These are phyloP conservation scores for Meda fulgida DNA, from an alignment of 2,797 vertebrate species.

Conservation along the genomic window DNA sequence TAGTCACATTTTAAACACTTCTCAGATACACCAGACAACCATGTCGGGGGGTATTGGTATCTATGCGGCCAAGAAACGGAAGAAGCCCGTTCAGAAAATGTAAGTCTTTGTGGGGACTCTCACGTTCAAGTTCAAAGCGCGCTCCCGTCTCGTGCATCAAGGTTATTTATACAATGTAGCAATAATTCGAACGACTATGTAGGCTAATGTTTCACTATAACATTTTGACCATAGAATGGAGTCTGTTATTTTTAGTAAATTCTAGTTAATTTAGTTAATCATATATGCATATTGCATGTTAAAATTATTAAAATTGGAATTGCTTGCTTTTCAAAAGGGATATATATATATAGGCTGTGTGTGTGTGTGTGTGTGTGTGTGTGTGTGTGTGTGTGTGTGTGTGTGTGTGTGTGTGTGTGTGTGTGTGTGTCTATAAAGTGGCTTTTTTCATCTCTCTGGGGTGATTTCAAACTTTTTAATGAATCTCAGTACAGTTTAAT, in stretches of 20 bases:
- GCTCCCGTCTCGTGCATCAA: constrained; percentile 11
- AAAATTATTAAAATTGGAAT: not conserved
- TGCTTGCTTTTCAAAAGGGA: not conserved
- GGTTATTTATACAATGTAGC: constrained; percentile 11
- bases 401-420: too few species aligned
- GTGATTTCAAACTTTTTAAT: not conserved
- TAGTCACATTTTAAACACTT: constrained; percentile 39
- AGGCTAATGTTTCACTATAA: not conserved
- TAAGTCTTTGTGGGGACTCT: constrained; percentile 64
- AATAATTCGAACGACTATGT: not conserved
- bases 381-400: not conserved
- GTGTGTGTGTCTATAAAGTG: too few species aligned
- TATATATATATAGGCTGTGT: not conserved
- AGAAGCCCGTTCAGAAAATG: constrained; percentile 85
- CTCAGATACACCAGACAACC: constrained; percentile 14
- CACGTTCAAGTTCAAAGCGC: constrained; percentile 42
- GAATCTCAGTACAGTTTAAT: not conserved
- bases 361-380: not conserved
- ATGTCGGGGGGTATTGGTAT: constrained; percentile 74
- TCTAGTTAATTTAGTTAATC: not conserved
- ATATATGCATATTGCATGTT: not conserved
- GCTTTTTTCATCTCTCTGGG: not conserved
- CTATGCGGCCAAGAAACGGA: constrained; percentile 81
- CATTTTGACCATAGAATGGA: not conserved
- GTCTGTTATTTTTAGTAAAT: not conserved